Conservation (phyloP, 2,113 vertebrate species). For the Neolamprologus modestus region DNA sequence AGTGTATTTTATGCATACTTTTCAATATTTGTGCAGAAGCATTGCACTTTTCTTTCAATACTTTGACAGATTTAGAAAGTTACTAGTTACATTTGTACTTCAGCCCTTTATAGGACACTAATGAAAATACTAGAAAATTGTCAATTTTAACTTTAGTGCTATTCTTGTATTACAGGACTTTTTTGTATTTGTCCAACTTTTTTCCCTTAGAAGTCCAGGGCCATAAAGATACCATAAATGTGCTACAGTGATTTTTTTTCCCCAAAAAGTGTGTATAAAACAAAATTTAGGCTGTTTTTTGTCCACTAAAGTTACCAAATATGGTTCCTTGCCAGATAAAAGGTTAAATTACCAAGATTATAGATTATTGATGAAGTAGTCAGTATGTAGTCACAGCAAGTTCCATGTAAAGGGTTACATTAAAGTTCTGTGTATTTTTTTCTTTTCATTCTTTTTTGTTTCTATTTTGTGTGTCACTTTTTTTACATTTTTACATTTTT, state of each 20-base stretch:
- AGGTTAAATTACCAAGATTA: not conserved
- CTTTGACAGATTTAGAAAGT: not conserved
- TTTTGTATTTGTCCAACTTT: not conserved
- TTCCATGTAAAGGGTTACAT: not conserved
- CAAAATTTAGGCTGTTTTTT: not conserved
- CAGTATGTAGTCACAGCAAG: not conserved
- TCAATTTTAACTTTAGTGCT: not conserved
- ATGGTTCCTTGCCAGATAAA: rapidly evolving
- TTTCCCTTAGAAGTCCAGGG: rapidly evolving
- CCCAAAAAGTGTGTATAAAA: not conserved
- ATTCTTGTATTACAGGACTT: not conserved
- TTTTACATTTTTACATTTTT: not conserved
- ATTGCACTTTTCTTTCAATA: not conserved
- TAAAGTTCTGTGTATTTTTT: not conserved
- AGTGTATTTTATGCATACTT: not conserved
- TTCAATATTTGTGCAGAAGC: not conserved
- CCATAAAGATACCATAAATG: not conserved
- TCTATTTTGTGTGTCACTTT: not conserved
- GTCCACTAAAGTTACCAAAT: not conserved
- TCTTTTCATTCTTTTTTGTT: not conserved
- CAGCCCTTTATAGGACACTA: rapidly evolving
- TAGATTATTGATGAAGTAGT: not conserved
- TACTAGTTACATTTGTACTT: not conserved
- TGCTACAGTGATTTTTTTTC: rapidly evolving
- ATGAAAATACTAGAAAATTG: not conserved